A percentile compares a stretch with the other conserved stretches of the same genome.
These are phyloP conservation scores for Frankliniella fusca DNA, from an alignment of 2,888 invertebrate species.

Conservation along the genomic window DNA sequence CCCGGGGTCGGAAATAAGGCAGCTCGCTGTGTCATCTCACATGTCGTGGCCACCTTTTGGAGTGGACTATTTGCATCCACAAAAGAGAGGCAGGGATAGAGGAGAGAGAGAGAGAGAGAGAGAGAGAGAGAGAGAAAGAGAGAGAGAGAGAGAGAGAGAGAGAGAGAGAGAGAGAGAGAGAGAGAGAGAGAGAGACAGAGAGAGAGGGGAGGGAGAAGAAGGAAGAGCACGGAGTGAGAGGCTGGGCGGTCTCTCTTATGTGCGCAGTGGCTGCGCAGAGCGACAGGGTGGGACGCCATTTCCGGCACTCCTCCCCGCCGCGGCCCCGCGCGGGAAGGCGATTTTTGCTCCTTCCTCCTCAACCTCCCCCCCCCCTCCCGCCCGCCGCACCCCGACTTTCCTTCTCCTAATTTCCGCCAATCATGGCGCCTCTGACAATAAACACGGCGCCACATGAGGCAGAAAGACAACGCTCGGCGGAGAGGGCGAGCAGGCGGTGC, in stretches of 20 bases:
- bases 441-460: conserved; percentile 23
- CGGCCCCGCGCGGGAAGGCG: neutral
- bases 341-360: neutral
- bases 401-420: conserved; percentile 20
- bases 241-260: neutral
- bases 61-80: neutral
- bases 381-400: neutral
- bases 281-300: neutral
- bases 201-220: neutral
- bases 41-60: neutral
- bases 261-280: too few relatives aligned
- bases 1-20: neutral
- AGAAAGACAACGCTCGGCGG: neutral
- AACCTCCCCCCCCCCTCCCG: neutral
- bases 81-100: neutral
- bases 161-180: too few relatives aligned
- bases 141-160: too few relatives aligned
- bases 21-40: neutral
- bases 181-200: too few relatives aligned
- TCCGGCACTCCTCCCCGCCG: neutral
- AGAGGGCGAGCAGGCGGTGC: neutral
- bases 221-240: neutral
- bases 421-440: conserved; percentile 17
- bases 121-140: too few relatives aligned
- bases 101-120: neutral